Percentiles rank a stretch among this genome's conserved stretches.
These are phyloP conservation scores for Pseudolaguvia tuberculata DNA, from an alignment of 2,113 vertebrate genomes.

Conservation along the genomic window DNA sequence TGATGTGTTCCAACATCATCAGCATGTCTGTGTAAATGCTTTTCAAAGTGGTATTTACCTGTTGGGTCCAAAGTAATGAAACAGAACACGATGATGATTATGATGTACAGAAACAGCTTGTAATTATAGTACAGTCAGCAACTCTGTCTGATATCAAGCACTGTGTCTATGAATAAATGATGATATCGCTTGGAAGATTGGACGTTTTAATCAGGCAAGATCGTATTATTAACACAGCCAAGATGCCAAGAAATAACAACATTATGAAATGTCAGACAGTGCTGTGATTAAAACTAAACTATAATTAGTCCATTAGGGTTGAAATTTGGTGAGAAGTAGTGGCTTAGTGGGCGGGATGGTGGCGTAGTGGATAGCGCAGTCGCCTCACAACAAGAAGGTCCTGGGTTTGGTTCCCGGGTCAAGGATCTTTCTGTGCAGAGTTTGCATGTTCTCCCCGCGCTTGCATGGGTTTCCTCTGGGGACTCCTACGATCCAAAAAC, in stretches of 20 bases:
- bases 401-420: too few species aligned
- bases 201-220: conserved; percentile 45
- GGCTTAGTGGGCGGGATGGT: too few species aligned
- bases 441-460: too few species aligned
- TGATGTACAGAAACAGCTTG: conserved; percentile 4
- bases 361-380: too few species aligned
- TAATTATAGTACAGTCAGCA: conserved; percentile 9
- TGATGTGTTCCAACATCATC: conserved; percentile 26
- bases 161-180: conserved; percentile 21
- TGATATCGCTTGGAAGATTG: conserved; percentile 26
- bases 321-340: conserved; percentile 29
- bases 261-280: conserved; percentile 33
- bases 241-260: conserved; percentile 36
- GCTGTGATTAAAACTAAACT: conserved; percentile 48
- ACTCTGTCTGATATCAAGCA: conserved; percentile 23
- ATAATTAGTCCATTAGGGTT: conserved; percentile 47
- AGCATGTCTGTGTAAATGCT: not conserved
- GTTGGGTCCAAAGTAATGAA: conserved; percentile 15
- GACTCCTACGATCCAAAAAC: too few species aligned
- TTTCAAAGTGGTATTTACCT: conserved; percentile 26
- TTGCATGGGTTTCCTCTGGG: too few species aligned
- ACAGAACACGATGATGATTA: too few species aligned
- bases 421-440: too few species aligned
- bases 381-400: too few species aligned
- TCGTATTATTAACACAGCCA: conserved; percentile 37